These are phyloP conservation scores for Camelus dromedarius DNA, from an alignment of 2,113 vertebrate species.

Conservation along the genomic window DNA sequence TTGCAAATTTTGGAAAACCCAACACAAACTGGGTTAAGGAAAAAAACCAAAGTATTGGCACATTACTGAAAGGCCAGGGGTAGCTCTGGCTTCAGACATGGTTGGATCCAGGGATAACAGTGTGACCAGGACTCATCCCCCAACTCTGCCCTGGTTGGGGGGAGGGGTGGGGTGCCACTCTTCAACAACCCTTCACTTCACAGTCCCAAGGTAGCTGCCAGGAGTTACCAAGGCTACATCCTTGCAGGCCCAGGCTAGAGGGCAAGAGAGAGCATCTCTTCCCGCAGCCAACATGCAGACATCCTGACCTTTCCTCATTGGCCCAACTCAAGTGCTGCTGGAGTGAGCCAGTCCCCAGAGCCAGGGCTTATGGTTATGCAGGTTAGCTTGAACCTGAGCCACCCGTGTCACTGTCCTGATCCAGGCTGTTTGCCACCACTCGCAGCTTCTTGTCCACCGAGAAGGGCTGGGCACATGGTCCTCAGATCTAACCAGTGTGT, in stretches of 20 bases:
- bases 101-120: background rate
- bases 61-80: background rate
- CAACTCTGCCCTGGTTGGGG: background rate
- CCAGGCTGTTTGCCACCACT: background rate
- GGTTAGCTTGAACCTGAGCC: background rate
- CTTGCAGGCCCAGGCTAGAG: background rate
- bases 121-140: background rate
- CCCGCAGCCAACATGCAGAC: background rate
- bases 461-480: background rate
- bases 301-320: background rate
- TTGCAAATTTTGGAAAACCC: slow-evolving; percentile 10
- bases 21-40: background rate
- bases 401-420: background rate
- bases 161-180: too few species aligned
- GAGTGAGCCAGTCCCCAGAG: background rate
- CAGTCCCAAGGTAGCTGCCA: background rate
- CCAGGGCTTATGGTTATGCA: background rate
- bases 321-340: background rate
- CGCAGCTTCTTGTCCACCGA: background rate
- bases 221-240: background rate
- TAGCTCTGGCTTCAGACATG: background rate
- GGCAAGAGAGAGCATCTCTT: background rate
- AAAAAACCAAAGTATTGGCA: background rate
- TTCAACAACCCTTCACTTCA: background rate
- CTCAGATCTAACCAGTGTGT: background rate